These are phyloP conservation scores for Punctoribates punctum DNA, from an alignment of 2,888 invertebrate genomes.

Conservation along the genomic window DNA sequence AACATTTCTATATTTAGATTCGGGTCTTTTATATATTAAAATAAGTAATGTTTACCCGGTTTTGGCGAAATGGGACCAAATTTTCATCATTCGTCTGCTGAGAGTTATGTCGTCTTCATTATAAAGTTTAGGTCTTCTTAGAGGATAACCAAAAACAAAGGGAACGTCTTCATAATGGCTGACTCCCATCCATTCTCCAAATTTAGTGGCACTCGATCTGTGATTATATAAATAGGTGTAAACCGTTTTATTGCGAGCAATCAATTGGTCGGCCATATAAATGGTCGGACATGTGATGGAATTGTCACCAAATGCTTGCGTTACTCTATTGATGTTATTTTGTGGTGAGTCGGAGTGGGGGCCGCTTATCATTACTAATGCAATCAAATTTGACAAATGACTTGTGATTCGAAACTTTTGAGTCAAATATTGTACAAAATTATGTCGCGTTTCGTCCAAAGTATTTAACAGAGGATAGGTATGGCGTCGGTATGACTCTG, in stretches of 20 bases:
- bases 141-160: slow-evolving; percentile 23
- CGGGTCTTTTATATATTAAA: too few relatives aligned
- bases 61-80: slow-evolving; percentile 17
- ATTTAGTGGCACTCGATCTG: neutral
- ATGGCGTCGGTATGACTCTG: neutral
- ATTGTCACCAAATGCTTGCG: neutral
- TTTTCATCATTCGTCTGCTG: slow-evolving; percentile 1
- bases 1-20: too few relatives aligned
- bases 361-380: too few relatives aligned
- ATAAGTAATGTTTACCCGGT: neutral
- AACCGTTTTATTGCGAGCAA: neutral
- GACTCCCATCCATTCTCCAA: neutral
- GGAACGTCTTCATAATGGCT: neutral
- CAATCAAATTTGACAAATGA: too few relatives aligned
- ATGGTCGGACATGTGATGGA: neutral
- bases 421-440: neutral
- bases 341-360: neutral
- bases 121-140: neutral
- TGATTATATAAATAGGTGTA: neutral
- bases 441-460: neutral
- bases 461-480: neutral
- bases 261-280: neutral
- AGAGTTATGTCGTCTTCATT: neutral
- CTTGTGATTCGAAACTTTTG: neutral
- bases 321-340: neutral